Base-by-base conservation (phyloP, 2,113 vertebrate genomes). In the Himantopus leucocephalus region DNA sequence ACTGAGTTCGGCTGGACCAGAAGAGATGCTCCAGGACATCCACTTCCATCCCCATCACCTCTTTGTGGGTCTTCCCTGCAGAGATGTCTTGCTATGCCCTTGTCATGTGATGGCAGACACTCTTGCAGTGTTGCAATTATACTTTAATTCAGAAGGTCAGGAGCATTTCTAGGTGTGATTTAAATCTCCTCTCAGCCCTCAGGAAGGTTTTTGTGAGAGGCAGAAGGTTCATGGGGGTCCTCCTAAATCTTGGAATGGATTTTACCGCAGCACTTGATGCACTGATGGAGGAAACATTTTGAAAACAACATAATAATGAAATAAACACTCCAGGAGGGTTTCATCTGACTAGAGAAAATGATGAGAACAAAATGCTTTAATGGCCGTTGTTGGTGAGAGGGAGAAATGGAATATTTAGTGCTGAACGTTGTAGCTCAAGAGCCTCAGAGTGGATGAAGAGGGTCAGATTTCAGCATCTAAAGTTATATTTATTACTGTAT, bases 51-150 rank as follows among this genome's bases (percentile, higher is more conserved):
- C 27, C 45, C 45, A 41, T 37, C 84, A 60, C 21, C 56, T 60
- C 26, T 45, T 24, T 4, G 37, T 14, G 55, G 63, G 22, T 27
- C 14, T 53, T 37, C 35, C 34, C 55, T 5, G 5, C 73, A 68
- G 32, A 52, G 55, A 35, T 21, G 20, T 45, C 37, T 22, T 21
- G 21, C 45, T 45, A 2, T 13, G 37, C 55, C 45, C 22, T 14
- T 45, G 8, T 7, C 0, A 0, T 41, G n/a, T 34, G 34, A 34
- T 0, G 5, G 24, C 52, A 26, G 43, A 50, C 26, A 3, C 43
- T 59, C 35, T 10, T 37, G 45, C 47, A 45, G 34, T 4, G 7
- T 8, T 27, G 74, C 34, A 70, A 12, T 45, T 22, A 4, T 2
- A 9, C 55, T 32, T 67, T 4, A 50, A 23, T 59, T 59, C 37